Base-by-base conservation (phyloP, 35 echinoderm and acorn worm genomes). In the Apostichopus japonicus region DNA sequence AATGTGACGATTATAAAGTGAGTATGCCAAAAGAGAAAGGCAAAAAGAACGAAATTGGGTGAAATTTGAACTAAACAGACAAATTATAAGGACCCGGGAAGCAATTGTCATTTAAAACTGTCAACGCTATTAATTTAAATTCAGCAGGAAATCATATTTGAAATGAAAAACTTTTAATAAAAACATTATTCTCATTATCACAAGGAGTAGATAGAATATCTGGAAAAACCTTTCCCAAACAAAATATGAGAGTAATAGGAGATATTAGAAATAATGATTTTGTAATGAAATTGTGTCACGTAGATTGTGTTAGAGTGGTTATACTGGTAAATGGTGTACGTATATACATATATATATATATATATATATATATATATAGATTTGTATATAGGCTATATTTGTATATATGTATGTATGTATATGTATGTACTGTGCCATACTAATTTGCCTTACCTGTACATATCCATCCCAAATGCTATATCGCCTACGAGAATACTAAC, bases 401-500 rank as follows among this genome's bases (percentile, higher is more conserved):
- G 6, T 65, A 65, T 65, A 4, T 65, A 65, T 4, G 1, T 65
- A 3, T 65, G 4, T 4, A 65, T 65, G 16, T 65, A 65, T 65
- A 17, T 9, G 63, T 14, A 17, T 67, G 63, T 67, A 67, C 11
- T 67, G 63, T 67, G 63, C 63, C 63, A 17, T 17, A 67, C 63
- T 67, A 67, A 67, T 67, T 67, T 67, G 11, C 11, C 8, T 2
- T 17, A 67, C 17, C 10, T 7, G 63, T 67, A 67, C 63, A 9
- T 67, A 67, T 67, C 63, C 63, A 10, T 10, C 17, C 11, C 63
- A 67, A 14, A 67, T 10, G 63, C 17, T 67, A 67, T 54, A 17
- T 83, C 16, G 79, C 79, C 79, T 54, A 54, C 33, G 79, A 83
- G 79, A 54, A 83, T 54, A 53, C 33, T 44, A 83, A 83, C 7